Evolutionary conservation across 2,113 vertebrate species (phyloP).

Genomic region (Anguilla japonica): DNA sequence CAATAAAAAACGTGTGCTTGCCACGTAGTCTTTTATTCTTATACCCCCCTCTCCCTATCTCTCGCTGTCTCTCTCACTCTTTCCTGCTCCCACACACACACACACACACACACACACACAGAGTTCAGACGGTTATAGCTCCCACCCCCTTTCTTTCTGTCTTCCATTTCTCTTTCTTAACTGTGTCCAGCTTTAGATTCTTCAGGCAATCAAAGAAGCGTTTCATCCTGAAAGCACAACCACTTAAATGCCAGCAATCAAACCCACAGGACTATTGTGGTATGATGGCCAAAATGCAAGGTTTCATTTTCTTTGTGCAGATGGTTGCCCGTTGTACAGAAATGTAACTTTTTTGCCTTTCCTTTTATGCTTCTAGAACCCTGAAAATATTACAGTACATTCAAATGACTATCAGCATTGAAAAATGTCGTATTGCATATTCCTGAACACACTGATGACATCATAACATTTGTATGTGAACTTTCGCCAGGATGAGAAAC

Average conservation of each 20-base stretch:
- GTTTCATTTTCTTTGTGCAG: not conserved
- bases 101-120: constrained; percentile 14
- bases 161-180: constrained; percentile 22
- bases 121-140: constrained; percentile 6
- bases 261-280: constrained; percentile 46
- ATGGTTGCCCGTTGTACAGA: too few relatives aligned
- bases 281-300: constrained; percentile 23
- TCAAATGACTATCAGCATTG: not conserved
- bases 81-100: constrained; percentile 7
- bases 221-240: constrained; percentile 49
- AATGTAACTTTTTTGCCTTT: constrained; percentile 8
- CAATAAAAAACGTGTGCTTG: constrained; percentile 54
- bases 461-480: too few relatives aligned
- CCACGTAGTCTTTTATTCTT: constrained; percentile 69
- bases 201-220: constrained; percentile 46
- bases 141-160: constrained; percentile 38
- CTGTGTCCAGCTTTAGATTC: constrained; percentile 31
- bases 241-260: constrained; percentile 54
- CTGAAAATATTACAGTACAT: not conserved
- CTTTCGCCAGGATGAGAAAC: not conserved
- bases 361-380: not conserved
- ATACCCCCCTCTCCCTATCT: constrained; percentile 6
- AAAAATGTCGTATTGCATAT: too few relatives aligned
- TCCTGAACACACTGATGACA: too few relatives aligned
- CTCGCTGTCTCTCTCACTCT: constrained; percentile 37